Evolutionary conservation across 1,140 invertebrate species (phyloP), one percentile per base, ranked within the genome.

Genomic region (Cecropterus lyciades): DNA sequence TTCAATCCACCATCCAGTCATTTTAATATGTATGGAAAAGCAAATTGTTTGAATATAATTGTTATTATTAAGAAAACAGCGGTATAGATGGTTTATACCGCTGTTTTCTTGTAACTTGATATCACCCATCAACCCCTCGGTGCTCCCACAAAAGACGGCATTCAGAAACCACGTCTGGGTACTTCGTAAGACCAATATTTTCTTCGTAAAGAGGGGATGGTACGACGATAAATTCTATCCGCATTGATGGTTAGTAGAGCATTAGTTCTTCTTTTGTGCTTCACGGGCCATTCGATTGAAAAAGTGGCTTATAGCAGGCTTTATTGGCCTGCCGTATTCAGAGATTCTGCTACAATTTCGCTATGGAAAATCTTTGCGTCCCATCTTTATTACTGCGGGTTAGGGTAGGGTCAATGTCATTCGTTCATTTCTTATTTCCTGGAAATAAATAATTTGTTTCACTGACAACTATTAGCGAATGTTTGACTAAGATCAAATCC

Each of bases 161-260:
- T 84, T 80, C 80, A 81, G 77, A 79, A 84, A 81, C 80, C 79
- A 78, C 77, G 82, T 85, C 84, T 85, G 72, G 79, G 79, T 85
- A 86, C 85, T 88, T 85, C 77, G 82, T 79, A 88, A 88, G 82
- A 86, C 82, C 78, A 88, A 87, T 88, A 88, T 88, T 88, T 88
- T 88, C 79, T 82, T 78, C 79, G 72, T 67, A 77, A 82, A 80
- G 79, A 80, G 83, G 85, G 83, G 82, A 75, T 72, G 73, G 75
- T 71, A 77, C 68, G 63, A 69, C 80, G 69, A 88, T 88, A 88
- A 88, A 88, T 89, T 87, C 70, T 74, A 75, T 82, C 75, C 74
- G 81, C 75, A 88, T 88, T 88, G 84, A 88, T 88, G 80, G 72
- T 87, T 88, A 88, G 79, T 80, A 86, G 74, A 82, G 72, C 86